Evolutionary conservation across 2,113 vertebrate genomes (phyloP).

Genomic region (Mesocricetus auratus): DNA sequence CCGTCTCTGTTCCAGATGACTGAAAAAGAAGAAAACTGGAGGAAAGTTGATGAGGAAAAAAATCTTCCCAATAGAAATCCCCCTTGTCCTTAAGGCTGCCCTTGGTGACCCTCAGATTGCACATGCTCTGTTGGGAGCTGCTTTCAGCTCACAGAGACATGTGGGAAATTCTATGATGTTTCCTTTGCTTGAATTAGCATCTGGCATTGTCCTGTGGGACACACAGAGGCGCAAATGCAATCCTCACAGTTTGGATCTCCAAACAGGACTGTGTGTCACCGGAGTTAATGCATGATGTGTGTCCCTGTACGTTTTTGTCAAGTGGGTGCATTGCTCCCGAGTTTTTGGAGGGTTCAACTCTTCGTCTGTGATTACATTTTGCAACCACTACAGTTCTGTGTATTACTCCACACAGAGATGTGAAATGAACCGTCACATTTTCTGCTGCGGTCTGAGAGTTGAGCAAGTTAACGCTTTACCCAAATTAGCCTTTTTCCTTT

Average conservation of each 20-base stretch:
- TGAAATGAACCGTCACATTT: conserved; percentile 75
- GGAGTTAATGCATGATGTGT: conserved; percentile 70
- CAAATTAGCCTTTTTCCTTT: conserved; percentile 77
- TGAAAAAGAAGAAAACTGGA: neutral
- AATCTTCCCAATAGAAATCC: neutral
- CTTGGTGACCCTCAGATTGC: neutral
- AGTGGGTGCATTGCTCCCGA: conserved; percentile 70
- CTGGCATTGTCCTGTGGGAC: conserved; percentile 56
- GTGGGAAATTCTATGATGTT: conserved; percentile 55
- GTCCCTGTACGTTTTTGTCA: conserved; percentile 68
- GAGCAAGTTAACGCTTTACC: conserved; percentile 77
- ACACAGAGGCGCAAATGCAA: conserved; percentile 62
- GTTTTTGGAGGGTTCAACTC: conserved; percentile 68
- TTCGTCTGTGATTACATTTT: conserved; percentile 68
- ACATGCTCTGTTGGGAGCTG: neutral
- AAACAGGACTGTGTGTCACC: conserved; percentile 60
- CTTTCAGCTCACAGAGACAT: neutral
- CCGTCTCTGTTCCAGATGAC: neutral
- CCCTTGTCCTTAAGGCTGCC: neutral
- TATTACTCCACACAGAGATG: conserved; percentile 49
- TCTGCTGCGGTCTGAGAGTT: conserved; percentile 73
- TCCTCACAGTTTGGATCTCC: conserved; percentile 57
- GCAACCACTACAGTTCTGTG: conserved; percentile 38
- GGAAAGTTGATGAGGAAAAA: neutral
- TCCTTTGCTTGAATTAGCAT: conserved; percentile 24